Conservation (phyloP, 2,113 vertebrate species). For the Neodontobutis hainanensis region DNA sequence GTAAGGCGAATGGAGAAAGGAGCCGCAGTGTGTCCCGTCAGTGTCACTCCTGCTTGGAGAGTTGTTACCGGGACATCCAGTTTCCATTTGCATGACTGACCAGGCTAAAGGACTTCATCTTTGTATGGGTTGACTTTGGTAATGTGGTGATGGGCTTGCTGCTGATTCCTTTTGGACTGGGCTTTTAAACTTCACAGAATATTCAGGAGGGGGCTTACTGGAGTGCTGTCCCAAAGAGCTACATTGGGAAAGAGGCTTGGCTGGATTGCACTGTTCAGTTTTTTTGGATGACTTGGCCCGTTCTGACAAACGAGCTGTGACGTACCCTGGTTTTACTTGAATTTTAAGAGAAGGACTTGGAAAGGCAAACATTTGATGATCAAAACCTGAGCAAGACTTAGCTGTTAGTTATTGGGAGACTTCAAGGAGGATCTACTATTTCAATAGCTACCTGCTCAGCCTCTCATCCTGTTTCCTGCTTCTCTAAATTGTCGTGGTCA, state of each 20-base stretch:
- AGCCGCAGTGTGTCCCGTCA: conserved; percentile 19
- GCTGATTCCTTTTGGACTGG: conserved; percentile 11
- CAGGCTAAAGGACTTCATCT: conserved; percentile 27
- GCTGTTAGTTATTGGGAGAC: conserved; percentile 7
- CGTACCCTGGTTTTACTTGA: conserved; percentile 43
- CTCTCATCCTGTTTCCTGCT: conserved; percentile 14
- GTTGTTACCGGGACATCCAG: conserved; percentile 22
- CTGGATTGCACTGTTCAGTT: neutral
- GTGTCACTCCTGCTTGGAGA: conserved; percentile 31
- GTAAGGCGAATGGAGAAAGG: conserved; percentile 28
- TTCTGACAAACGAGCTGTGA: conserved; percentile 32
- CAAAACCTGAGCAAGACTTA: conserved; percentile 15
- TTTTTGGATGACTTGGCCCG: conserved; percentile 40
- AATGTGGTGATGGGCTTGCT: conserved; percentile 4
- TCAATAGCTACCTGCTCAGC: conserved; percentile 7
- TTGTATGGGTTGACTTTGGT: conserved; percentile 4
- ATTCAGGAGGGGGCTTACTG: conserved; percentile 8
- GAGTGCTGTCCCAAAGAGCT: neutral
- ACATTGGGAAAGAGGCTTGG: conserved; percentile 24
- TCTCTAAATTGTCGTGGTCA: conserved; percentile 9
- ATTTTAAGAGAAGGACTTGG: conserved; percentile 40
- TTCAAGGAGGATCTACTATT: conserved; percentile 39
- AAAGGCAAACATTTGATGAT: conserved; percentile 12
- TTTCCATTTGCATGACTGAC: conserved; percentile 18
- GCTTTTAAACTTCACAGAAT: conserved; percentile 52